Conservation (phyloP, 2,888 invertebrate species). For the Drosophila prostipennis region DNA sequence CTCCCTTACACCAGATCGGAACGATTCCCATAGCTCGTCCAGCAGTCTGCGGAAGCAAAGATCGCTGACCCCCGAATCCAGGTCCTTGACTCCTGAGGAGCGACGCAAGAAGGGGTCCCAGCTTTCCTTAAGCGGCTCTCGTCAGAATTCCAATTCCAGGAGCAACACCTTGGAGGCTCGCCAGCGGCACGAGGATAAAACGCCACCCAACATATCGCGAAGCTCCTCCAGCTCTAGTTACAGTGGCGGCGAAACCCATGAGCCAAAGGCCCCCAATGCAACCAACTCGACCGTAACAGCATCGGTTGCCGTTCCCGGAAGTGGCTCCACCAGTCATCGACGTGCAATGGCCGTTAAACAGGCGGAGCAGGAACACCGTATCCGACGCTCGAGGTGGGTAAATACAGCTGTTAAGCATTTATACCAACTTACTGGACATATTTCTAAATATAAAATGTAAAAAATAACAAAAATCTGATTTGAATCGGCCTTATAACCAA, state of each 20-base stretch:
- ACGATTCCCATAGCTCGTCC: slow-evolving; percentile 83
- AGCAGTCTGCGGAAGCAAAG: slow-evolving; percentile 82
- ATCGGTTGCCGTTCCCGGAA: slow-evolving; percentile 16
- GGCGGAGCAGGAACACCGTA: slow-evolving; percentile 82
- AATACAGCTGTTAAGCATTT: neutral
- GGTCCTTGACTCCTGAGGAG: slow-evolving; percentile 83
- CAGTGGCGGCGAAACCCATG: slow-evolving; percentile 80
- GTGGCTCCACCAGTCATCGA: slow-evolving; percentile 60
- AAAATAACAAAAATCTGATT: no score
- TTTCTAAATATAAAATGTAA: no score
- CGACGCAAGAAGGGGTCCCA: slow-evolving; percentile 81
- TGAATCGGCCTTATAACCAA: no score
- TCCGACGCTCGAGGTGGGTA: slow-evolving; percentile 83
- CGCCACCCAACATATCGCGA: slow-evolving; percentile 80
- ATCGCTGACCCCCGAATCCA: slow-evolving; percentile 83
- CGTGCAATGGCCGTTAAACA: slow-evolving; percentile 79
- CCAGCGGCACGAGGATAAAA: slow-evolving; percentile 81
- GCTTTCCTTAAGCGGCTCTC: slow-evolving; percentile 79
- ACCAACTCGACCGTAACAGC: slow-evolving; percentile 38
- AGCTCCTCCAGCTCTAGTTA: slow-evolving; percentile 84
- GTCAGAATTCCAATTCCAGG: slow-evolving; percentile 83
- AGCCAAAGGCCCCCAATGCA: slow-evolving; percentile 39
- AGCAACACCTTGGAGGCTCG: slow-evolving; percentile 83
- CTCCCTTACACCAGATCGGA: slow-evolving; percentile 83
- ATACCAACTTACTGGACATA: no score